Percentiles rank a stretch among this genome's conserved stretches.
These are phyloP conservation scores for Notothenia rossii DNA, from an alignment of 2,113 vertebrate species.

Conservation along the genomic window DNA sequence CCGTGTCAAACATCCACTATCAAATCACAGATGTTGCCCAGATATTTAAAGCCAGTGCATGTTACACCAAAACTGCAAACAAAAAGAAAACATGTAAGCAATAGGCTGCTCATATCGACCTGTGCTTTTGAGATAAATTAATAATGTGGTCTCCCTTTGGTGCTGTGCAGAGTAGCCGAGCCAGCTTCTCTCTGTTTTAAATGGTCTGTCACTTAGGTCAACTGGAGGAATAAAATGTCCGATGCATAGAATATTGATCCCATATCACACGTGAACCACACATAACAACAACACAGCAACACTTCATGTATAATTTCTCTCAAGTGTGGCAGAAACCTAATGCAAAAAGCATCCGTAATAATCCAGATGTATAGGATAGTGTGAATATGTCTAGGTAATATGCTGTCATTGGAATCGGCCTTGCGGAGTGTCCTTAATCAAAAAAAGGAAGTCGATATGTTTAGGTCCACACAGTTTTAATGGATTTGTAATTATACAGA, in stretches of 20 bases:
- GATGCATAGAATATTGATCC: slow-evolving; percentile 77
- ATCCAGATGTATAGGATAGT: slow-evolving; percentile 25
- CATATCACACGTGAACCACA: slow-evolving; percentile 51
- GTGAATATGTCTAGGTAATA: slow-evolving; percentile 54
- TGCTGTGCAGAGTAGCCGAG: slow-evolving; percentile 61
- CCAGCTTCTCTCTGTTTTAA: slow-evolving; percentile 72
- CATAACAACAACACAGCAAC: slow-evolving; percentile 62
- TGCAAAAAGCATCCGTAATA: slow-evolving; percentile 67
- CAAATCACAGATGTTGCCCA: slow-evolving; percentile 5
- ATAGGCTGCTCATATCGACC: slow-evolving; percentile 74
- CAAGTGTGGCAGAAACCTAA: slow-evolving; percentile 52
- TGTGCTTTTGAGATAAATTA: slow-evolving; percentile 79
- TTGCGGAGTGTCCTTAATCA: slow-evolving; percentile 28
- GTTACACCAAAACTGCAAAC: slow-evolving; percentile 38
- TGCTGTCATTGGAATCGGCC: slow-evolving; percentile 16
- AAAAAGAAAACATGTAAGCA: slow-evolving; percentile 59
- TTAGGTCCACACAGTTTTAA: slow-evolving; percentile 33
- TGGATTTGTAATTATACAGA: not conserved
- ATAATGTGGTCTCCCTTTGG: slow-evolving; percentile 72
- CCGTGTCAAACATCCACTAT: not conserved
- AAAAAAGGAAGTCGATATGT: slow-evolving; percentile 29
- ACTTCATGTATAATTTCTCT: slow-evolving; percentile 59
- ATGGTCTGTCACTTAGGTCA: slow-evolving; percentile 79
- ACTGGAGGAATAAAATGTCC: slow-evolving; percentile 75
- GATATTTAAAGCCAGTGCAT: slow-evolving; percentile 34